Percentiles rank a stretch among this genome's conserved stretches.
phyloP scores from a whole-genome alignment of 2,113 vertebrate species.

The Silurus glanis region DNA sequence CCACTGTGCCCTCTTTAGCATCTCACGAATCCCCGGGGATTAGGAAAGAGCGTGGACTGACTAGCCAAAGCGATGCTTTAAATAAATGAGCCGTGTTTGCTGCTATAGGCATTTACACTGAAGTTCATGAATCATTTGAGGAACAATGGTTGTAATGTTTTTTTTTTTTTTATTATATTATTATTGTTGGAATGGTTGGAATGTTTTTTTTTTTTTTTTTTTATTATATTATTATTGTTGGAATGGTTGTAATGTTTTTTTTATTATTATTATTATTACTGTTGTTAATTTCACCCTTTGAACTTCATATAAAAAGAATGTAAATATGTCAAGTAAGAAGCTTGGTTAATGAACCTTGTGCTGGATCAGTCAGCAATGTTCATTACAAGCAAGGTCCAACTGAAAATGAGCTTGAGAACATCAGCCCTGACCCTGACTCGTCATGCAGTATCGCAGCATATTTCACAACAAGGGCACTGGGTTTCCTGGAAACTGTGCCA shows the following conservation, averaged over 20 bases:
- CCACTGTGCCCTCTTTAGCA: not conserved
- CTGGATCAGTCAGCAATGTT: not conserved
- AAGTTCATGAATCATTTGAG: not conserved
- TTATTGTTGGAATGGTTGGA: too few species aligned
- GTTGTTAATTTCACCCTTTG: not conserved
- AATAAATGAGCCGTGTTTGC: slow-evolving; percentile 10
- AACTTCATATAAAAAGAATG: not conserved
- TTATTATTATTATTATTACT: not conserved
- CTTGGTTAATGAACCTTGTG: not conserved
- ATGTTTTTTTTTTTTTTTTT: not conserved
- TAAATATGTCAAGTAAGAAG: not conserved
- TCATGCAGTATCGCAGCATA: not conserved
- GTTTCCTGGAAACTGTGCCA: not conserved
- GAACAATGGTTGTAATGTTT: not conserved
- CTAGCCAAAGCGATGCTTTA: not conserved
- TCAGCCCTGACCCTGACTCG: not conserved
- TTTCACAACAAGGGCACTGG: not conserved
- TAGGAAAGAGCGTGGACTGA: slow-evolving; percentile 9
- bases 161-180: too few species aligned
- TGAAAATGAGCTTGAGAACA: too few species aligned
- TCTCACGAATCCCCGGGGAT: not conserved
- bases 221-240: not conserved
- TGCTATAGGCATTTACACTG: not conserved
- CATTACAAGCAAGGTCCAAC: not conserved
- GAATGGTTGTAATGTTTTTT: too few species aligned